Conservation (phyloP, 1,140 invertebrate genomes). For the Frieseomelitta varia region DNA sequence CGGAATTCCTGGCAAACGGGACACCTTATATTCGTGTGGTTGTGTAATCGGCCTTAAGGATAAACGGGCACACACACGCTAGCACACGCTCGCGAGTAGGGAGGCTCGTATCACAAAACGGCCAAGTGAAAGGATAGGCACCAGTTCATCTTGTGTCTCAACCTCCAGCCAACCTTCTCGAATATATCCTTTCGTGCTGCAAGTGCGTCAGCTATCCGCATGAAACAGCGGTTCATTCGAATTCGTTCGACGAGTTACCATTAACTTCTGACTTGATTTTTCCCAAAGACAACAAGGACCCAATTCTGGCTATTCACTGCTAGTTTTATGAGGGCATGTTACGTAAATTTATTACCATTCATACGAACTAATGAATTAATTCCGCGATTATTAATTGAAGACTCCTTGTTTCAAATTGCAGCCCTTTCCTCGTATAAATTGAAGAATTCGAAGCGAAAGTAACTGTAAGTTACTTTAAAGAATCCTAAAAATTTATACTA, state of each 20-base stretch:
- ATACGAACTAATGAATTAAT: background rate
- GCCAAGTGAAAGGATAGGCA: constrained; percentile 69
- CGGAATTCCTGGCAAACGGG: constrained; percentile 36
- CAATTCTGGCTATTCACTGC: background rate
- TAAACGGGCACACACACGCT: constrained; percentile 35
- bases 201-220: constrained; percentile 44
- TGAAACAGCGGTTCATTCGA: constrained; percentile 8
- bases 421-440: background rate
- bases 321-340: background rate
- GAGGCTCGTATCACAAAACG: constrained; percentile 63
- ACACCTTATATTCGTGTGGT: constrained; percentile 36
- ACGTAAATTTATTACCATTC: background rate
- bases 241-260: background rate
- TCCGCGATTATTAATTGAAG: background rate
- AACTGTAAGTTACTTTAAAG: background rate
- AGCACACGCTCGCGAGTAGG: constrained; percentile 21
- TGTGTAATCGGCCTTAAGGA: constrained; percentile 52
- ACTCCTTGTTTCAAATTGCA: background rate
- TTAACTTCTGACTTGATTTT: background rate
- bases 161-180: constrained; percentile 46
- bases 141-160: constrained; percentile 62
- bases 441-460: background rate
- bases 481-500: background rate
- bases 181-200: constrained; percentile 49
- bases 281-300: background rate